These are phyloP conservation scores for Boleophthalmus pectinirostris DNA, from an alignment of 2,113 vertebrate species.

Conservation along the genomic window DNA sequence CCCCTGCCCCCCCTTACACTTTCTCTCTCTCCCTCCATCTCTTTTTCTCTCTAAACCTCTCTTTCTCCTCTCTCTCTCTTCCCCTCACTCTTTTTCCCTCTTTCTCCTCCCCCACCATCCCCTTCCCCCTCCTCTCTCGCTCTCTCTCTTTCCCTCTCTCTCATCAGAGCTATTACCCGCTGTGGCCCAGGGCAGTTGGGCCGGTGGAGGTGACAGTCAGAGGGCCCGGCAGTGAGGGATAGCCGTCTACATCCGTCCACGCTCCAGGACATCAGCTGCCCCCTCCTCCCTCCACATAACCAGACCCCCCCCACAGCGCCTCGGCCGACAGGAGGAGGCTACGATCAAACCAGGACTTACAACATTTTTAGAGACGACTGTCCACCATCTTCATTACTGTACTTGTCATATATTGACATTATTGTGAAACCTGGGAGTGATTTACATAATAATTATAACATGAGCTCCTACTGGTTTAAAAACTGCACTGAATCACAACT, in stretches of 20 bases:
- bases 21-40: too few species aligned
- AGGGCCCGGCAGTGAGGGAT: constrained; percentile 77
- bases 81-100: too few species aligned
- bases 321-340: constrained; percentile 36
- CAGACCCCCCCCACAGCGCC: constrained; percentile 24
- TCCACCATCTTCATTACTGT: neutral
- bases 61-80: too few species aligned
- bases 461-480: neutral
- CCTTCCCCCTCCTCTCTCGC: too few species aligned
- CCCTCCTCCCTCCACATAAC: neutral
- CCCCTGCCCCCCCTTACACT: too few species aligned
- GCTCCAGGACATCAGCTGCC: constrained; percentile 72
- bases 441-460: neutral
- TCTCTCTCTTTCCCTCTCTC: constrained; percentile 51
- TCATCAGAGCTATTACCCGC: constrained; percentile 84
- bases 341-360: neutral
- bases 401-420: neutral
- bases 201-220: constrained; percentile 72
- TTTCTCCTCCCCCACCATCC: too few species aligned
- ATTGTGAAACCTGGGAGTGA: too few species aligned
- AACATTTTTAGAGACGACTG: neutral
- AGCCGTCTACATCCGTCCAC: constrained; percentile 74
- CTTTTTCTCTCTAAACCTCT: too few species aligned
- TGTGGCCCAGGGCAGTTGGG: constrained; percentile 70
- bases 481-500: neutral